Percentiles rank a stretch among this genome's conserved stretches.
Conservation (phyloP, 2,888 invertebrate species). For the Argyra leucocephala region DNA sequence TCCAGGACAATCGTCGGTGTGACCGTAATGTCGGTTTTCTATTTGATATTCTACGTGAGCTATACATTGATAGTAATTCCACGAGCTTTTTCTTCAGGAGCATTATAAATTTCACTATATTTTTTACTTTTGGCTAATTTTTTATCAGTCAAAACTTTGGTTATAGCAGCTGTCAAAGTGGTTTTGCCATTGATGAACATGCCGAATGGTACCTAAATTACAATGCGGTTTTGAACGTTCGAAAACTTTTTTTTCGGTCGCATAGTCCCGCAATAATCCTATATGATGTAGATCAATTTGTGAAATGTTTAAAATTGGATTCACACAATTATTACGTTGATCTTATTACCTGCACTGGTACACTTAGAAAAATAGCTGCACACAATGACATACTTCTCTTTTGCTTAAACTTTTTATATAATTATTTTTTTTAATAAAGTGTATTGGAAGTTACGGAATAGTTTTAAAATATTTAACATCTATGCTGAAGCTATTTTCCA, state of each 20-base stretch:
- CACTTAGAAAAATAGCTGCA: neutral
- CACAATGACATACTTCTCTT: neutral
- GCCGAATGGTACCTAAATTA: slow-evolving; percentile 90
- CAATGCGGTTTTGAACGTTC: slow-evolving; percentile 82
- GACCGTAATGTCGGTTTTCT: slow-evolving; percentile 83
- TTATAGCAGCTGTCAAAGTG: slow-evolving; percentile 95
- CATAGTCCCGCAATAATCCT: slow-evolving; percentile 37
- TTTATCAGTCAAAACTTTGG: slow-evolving; percentile 77
- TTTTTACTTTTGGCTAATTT: slow-evolving; percentile 75
- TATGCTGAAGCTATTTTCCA: no score
- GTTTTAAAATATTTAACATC: neutral
- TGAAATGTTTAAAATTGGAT: neutral
- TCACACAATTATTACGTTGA: neutral
- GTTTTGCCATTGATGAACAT: slow-evolving; percentile 94
- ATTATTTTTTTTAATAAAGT: neutral
- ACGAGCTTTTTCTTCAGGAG: slow-evolving; percentile 90
- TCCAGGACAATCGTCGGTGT: slow-evolving; percentile 95
- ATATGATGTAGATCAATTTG: neutral
- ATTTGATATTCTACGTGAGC: slow-evolving; percentile 93
- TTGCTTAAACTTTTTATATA: neutral
- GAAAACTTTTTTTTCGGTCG: slow-evolving; percentile 68
- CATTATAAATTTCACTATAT: slow-evolving; percentile 94
- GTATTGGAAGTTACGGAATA: neutral
- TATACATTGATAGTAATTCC: slow-evolving; percentile 96
- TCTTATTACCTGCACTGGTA: neutral